These are phyloP conservation scores for Brachypteracias leptosomus DNA, from an alignment of 2,113 vertebrate genomes.

Conservation along the genomic window DNA sequence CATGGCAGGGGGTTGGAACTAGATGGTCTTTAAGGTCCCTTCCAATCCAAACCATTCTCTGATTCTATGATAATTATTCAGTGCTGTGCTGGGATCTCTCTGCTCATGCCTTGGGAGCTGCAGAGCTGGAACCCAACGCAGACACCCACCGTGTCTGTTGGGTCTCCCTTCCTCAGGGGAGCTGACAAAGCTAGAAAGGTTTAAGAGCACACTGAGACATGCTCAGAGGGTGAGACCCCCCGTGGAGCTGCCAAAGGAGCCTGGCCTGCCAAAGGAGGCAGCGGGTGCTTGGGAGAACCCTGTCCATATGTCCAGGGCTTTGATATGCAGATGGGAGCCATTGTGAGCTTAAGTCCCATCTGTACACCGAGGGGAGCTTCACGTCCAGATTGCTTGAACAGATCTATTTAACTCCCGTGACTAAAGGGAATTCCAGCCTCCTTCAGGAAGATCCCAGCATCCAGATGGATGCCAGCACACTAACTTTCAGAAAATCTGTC, in stretches of 20 bases:
- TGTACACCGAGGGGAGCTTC: not conserved
- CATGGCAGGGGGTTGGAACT: no score
- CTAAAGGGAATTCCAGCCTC: constrained; percentile 35
- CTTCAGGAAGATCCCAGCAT: not conserved
- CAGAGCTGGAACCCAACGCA: not conserved
- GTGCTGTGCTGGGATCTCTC: not conserved
- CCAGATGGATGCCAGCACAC: constrained; percentile 52
- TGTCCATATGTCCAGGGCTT: constrained; percentile 46
- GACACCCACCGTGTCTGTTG: not conserved
- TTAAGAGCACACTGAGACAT: not conserved
- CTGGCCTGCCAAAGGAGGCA: not conserved
- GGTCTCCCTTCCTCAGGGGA: not conserved
- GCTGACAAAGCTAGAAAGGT: not conserved
- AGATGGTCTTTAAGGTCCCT: no score
- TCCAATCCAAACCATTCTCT: no score
- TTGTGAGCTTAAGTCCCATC: constrained; percentile 45
- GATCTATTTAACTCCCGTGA: constrained; percentile 16
- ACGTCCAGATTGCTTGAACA: constrained; percentile 11
- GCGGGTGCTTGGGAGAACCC: not conserved
- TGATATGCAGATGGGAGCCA: constrained; percentile 49
- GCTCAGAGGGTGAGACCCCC: not conserved
- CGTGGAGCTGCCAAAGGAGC: not conserved
- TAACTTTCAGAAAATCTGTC: not conserved
- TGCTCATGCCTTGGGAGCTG: not conserved
- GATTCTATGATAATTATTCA: no score